phyloP scores from a whole-genome alignment of 2,888 invertebrate genomes.

The Aphidoletes aphidimyza region DNA sequence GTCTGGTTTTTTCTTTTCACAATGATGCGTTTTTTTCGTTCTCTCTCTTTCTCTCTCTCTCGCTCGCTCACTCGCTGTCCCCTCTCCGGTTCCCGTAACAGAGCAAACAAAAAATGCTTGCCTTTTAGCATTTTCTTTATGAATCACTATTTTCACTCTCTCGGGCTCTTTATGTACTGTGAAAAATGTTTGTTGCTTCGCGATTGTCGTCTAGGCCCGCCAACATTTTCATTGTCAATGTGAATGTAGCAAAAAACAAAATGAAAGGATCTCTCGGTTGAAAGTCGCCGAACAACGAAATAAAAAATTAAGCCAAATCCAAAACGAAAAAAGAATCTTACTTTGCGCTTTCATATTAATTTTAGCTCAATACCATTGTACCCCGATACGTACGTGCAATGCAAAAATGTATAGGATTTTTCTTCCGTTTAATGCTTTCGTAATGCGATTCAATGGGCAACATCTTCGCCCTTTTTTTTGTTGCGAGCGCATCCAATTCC shows the following conservation, averaged over 20 bases:
- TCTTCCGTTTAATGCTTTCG: not conserved
- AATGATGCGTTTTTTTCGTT: not conserved
- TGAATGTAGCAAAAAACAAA: not conserved
- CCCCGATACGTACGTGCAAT: not conserved
- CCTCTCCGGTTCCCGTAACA: no score
- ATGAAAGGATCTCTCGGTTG: not conserved
- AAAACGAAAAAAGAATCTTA: not conserved
- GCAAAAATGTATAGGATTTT: not conserved
- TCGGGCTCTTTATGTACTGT: not conserved
- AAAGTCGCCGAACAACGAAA: not conserved
- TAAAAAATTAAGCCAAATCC: no score
- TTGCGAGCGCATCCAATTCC: not conserved
- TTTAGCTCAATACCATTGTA: not conserved
- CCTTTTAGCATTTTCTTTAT: slow-evolving; percentile 49
- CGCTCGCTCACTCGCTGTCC: no score
- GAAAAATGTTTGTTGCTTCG: not conserved
- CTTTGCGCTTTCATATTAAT: not conserved
- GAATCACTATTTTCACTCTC: slow-evolving; percentile 33
- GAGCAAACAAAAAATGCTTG: not conserved
- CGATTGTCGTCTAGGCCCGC: not conserved
- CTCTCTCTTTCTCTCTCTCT: not conserved
- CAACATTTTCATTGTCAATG: slow-evolving; percentile 42
- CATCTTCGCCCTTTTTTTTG: not conserved
- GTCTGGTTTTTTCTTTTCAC: slow-evolving; percentile 28
- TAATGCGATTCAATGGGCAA: not conserved